Percentiles rank a stretch among this genome's conserved stretches.
phyloP scores from a whole-genome alignment of 2,797 vertebrate species.

The Scolopax bukidnonensis region DNA sequence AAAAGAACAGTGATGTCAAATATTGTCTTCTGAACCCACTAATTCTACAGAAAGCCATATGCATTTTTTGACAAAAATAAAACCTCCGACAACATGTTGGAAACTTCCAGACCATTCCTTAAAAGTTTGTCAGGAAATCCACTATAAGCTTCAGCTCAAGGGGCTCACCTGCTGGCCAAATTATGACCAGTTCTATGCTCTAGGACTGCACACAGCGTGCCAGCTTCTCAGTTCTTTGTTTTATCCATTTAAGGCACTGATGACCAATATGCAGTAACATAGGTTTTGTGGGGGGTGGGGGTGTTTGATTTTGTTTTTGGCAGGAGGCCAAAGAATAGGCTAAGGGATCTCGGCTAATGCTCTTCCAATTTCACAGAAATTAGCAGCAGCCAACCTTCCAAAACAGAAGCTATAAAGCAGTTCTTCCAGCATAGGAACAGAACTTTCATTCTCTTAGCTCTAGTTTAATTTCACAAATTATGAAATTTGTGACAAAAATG shows the following conservation, averaged over 20 bases:
- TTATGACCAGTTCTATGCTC: background rate
- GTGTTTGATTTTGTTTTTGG: background rate
- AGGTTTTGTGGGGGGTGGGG: fast-evolving
- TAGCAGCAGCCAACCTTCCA: background rate
- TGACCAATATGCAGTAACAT: background rate
- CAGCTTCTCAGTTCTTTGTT: background rate
- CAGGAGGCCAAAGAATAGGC: background rate
- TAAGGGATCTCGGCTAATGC: background rate
- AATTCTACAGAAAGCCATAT: background rate
- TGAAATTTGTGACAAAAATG: background rate
- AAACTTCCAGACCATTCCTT: background rate
- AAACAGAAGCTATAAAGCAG: background rate
- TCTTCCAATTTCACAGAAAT: background rate
- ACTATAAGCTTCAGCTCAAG: background rate
- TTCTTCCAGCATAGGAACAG: background rate
- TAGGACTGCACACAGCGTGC: background rate
- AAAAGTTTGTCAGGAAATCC: background rate
- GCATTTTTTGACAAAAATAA: background rate
- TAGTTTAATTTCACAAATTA: background rate
- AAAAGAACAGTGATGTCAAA: background rate
- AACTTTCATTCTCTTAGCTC: background rate
- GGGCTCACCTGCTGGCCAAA: background rate
- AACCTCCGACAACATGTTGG: background rate
- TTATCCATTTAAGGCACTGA: background rate
- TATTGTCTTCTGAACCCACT: background rate